phyloP scores from a whole-genome alignment of 2,113 vertebrate species.

The Carettochelys insculpta region DNA sequence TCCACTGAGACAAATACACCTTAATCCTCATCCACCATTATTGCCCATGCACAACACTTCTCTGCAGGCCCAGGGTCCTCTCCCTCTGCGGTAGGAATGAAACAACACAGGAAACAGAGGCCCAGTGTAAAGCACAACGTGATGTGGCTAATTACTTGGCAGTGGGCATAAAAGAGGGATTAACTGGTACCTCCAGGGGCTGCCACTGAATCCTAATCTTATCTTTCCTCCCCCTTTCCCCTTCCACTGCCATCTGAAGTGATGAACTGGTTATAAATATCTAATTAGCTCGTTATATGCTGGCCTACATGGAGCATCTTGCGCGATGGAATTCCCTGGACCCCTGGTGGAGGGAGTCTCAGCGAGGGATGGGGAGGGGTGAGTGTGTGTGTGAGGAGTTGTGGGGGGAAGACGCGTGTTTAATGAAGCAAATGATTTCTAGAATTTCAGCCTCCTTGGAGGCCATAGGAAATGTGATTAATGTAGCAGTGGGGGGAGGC shows the following conservation, averaged over 20 bases:
- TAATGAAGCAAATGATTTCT: constrained; percentile 30
- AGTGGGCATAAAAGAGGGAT: constrained; percentile 59
- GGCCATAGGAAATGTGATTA: constrained; percentile 55
- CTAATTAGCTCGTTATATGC: constrained; percentile 79
- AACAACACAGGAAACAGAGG: neutral
- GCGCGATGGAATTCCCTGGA: constrained; percentile 49
- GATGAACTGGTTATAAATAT: constrained; percentile 68
- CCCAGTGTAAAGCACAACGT: neutral
- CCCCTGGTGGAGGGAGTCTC: neutral
- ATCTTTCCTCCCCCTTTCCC: constrained; percentile 23
- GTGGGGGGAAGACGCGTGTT: fast-evolving
- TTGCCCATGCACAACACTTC: neutral
- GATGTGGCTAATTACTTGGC: constrained; percentile 49
- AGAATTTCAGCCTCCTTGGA: neutral
- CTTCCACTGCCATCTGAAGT: constrained; percentile 36
- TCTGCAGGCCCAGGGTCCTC: neutral
- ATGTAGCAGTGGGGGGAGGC: neutral
- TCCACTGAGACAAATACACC: neutral
- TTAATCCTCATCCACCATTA: neutral
- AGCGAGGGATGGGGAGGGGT: fast-evolving
- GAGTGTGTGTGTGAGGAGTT: neutral
- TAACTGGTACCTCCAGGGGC: constrained; percentile 51
- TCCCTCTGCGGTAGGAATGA: neutral
- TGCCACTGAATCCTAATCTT: constrained; percentile 65
- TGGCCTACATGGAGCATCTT: constrained; percentile 57